Evolutionary conservation across 2,113 vertebrate species (phyloP), one percentile per base, ranked within the genome.

Genomic region (Mesocricetus auratus): DNA sequence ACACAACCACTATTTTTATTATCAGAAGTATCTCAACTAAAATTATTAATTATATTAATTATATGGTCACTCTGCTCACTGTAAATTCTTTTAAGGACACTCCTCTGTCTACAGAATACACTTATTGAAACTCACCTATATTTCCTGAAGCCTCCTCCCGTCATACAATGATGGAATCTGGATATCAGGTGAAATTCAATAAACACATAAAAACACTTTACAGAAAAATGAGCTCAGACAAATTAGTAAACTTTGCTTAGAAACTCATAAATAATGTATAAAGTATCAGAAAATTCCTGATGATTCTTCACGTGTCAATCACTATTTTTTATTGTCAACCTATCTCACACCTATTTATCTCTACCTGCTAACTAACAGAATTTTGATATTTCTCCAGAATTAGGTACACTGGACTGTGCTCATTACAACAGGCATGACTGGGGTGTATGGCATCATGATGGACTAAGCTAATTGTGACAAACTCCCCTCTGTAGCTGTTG

Each of bases 31-130:
- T 79, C 26, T 19, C 91, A 31, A 81, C 47, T 77, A 86, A 94
- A 90, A 86, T 79, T 50, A 85, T n/a, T 94, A 42, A 58, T 64
- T 82, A 42, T 31, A 47, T 64, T 15, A 56, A 56, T 56, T 82
- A 42, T 31, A 47, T 64, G 47, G 0, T n/a, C 19, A 64, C 22
- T 10, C 7, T 83, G 78, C 7, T 58, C 73, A 89, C 36, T n/a
- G 4, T 2, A 3, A 1, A 58, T 4, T 22, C 7, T 71, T 85
- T 83, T 53, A 8, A 19, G 29, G 26, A 9, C 0, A 75, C 0
- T 29, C 15, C 1, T 60, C 10, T 88, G 5, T 11, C n/a, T 62
- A 50, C 5, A 24, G 3, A 22, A 42, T 39, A 22, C 33, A 62
- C 42, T 36, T 16, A 36, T 17, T 5, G 11, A 19, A 13, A 22